Base-by-base conservation (phyloP, 1,140 invertebrate species). In the Pogonus chalceus region DNA sequence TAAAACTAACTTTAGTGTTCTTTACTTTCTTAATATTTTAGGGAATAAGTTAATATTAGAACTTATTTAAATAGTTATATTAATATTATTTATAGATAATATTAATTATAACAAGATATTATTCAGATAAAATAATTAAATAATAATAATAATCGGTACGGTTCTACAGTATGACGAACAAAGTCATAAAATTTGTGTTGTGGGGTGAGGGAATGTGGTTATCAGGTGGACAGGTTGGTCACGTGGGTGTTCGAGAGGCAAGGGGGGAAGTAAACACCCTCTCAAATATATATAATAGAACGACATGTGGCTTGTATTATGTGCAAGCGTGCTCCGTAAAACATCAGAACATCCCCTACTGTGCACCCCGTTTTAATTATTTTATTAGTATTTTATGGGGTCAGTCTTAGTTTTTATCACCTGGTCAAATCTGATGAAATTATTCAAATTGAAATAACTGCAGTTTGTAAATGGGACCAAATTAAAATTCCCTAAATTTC, bases 351-450 rank as follows among this genome's bases (percentile, higher is more conserved):
- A 43, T 4, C 7, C 37, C 7, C 18, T 9, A 12, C 7, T 18
- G 37, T 9, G 37, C 37, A 9, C 37, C 37, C 37, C 37, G 37
- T 43, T 43, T 43, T 43, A 43, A 43, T 43, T 43, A 43, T 43
- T 43, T 43, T 43, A 43, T 43, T 43, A 43, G 37, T 43, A 43
- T 43, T 43, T 43, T 43, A 43, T 43, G 37, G 37, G 37, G 37
- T 31, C 26, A 31, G 26, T 31, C 37, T 12, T 9, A 10, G 37
- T 18, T 18, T 9, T 43, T 43, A 43, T 43, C 37, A 43, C 37
- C 9, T 4, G 9, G 18, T 9, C 3, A 43, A 43, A 43, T 43
- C 37, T 12, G 18, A 9, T 18, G 37, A 18, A 43, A 43, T 43
- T 43, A 43, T 43, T 43, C 37, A 43, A 43, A 43, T 43, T 43